Evolutionary conservation across 2,797 vertebrate genomes (phyloP), one percentile per base, ranked within the genome.

Genomic region (Oreonectes daqikongensis): DNA sequence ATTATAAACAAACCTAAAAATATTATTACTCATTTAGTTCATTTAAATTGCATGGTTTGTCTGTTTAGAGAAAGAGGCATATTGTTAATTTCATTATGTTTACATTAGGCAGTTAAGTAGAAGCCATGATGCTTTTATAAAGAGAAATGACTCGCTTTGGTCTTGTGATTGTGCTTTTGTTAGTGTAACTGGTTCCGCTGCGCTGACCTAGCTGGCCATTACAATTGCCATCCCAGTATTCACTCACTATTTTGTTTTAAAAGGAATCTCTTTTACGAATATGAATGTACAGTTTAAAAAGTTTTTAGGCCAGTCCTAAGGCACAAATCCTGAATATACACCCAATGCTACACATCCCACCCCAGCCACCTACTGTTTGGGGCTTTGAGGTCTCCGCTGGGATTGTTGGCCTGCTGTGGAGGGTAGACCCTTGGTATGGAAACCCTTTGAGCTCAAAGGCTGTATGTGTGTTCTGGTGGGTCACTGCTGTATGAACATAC

Each of bases 401-500:
- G 35, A n/a, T 22, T 30, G 22, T 60, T 77, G 55, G 44, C 75
- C 68, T 76, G 3, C 78, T 40, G 70, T 72, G 74, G 6, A 74
- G 77, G 70, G 53, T 67, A 60, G 57, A 77, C 44, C 22, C 69
- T 68, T 55, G 46, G 44, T 68, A 77, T 67, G 81, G 64, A 28
- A 52, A 75, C 50, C 42, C 63, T 83, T 75, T 83, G 79, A 84
- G 78, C 24, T 79, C 53, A 81, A 46, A 73, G 70, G 32, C 46
- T 32, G 55, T 38, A 35, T 81, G 80, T 79, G 67, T 71, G 59
- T 78, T 78, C 61, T 69, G 63, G 71, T 65, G 35, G 79, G 22
- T 53, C 69, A 66, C 78, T 69, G 72, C 78, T 50, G 78, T 66
- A 64, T 53, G 66, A 30, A 78, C 71, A 80, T 75, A 80, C 75